Conservation (phyloP, 2,888 invertebrate genomes). For the Dasysyrphus albostriatus region DNA sequence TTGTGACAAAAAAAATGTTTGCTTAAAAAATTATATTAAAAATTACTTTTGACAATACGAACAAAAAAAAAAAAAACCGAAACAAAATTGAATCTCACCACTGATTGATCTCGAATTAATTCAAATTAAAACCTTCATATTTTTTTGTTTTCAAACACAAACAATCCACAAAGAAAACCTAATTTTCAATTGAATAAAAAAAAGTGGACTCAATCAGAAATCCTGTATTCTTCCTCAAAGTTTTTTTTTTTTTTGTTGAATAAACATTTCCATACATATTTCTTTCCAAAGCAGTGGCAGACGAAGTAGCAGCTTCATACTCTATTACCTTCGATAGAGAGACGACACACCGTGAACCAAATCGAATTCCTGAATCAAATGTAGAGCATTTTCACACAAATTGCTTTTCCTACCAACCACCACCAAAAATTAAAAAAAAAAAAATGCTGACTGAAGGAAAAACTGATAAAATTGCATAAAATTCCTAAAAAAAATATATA, state of each 20-base stretch:
- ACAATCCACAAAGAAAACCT: background rate
- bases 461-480: constrained; percentile 24
- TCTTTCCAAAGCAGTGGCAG: background rate
- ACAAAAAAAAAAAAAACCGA: background rate
- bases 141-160: background rate
- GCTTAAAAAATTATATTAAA: too few relatives aligned
- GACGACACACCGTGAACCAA: constrained; percentile 2
- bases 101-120: background rate
- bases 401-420: constrained; percentile 7
- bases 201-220: constrained; percentile 11
- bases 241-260: background rate
- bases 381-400: constrained; percentile 33
- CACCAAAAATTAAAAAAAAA: background rate
- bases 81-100: background rate
- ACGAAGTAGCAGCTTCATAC: background rate
- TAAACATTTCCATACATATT: background rate
- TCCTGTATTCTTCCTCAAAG: background rate
- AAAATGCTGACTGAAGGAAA: constrained; percentile 9
- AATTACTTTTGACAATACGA: background rate
- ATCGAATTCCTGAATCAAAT: constrained; percentile 13
- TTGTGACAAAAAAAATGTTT: too few relatives aligned
- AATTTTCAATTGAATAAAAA: constrained; percentile 15
- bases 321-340: constrained; percentile 21
- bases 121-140: background rate
- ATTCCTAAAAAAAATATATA: too few relatives aligned